Evolutionary conservation across 2,113 vertebrate species (phyloP), one percentile per base, ranked within the genome.

Genomic region (Heterocephalus glaber): DNA sequence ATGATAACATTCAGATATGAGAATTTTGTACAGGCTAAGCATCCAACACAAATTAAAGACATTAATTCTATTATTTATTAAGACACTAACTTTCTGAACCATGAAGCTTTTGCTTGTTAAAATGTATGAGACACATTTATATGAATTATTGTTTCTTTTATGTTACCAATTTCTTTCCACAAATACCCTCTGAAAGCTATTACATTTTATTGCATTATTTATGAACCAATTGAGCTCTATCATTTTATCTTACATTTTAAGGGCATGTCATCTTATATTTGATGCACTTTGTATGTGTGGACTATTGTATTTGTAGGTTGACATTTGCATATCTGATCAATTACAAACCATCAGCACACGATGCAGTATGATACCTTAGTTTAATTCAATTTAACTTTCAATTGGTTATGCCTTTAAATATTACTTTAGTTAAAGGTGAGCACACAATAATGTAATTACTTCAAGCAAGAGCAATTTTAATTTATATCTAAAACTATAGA

Each of bases 371-470:
- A 96, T 92, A 85, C 33, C 56, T 96, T 89, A 63, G 12, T 77
- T 96, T 92, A 96, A 97, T 96, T 96, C 83, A 95, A 89, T 96
- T 97, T 94, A 41, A 84, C 44, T 93, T 97, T 94, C 82, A 93
- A 77, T 95, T 96, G 70, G 11, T 87, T 95, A 16, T 30, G 77
- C 49, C 44, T 95, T 95, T 91, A 97, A 92, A 97, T 96, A 91
- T 93, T 97, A 97, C 95, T 93, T 89, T 91, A 86, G n/a, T 82
- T 91, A 98, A 97, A 96, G 96, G 95, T 96, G 94, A 89, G 28
- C 92, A 54, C 86, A 96, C 79, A 97, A 72, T 76, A 95, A 26
- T 96, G 22, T 84, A 97, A 95, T 97, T 93, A 91, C 63, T 89
- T 94, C 28, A 96, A 94, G 72, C n/a, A 80, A 89, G 68, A 85